A percentile compares a stretch with the other conserved stretches of the same genome.
Conservation (phyloP, 2,888 invertebrate genomes). For the Craniophora ligustri region DNA sequence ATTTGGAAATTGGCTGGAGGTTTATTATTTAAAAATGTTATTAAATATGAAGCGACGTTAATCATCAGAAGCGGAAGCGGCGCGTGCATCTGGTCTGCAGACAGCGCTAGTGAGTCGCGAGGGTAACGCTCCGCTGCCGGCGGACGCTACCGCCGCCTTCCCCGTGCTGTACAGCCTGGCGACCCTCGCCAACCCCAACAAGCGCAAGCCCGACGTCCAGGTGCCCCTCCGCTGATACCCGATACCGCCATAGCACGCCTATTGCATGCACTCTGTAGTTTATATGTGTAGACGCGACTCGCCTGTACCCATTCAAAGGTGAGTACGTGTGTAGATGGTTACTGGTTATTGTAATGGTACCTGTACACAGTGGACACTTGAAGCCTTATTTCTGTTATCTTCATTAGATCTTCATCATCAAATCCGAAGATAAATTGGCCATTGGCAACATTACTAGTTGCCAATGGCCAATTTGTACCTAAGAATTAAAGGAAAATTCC, state of each 20-base stretch:
- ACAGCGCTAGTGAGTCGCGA: conserved; percentile 92
- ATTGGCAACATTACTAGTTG: too few species aligned
- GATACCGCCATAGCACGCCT: conserved; percentile 56
- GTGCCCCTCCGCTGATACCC: conserved; percentile 67
- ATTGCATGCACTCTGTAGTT: conserved; percentile 69
- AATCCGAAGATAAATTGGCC: too few species aligned
- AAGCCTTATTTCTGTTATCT: too few species aligned
- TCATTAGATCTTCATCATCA: too few species aligned
- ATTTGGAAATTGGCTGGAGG: background rate
- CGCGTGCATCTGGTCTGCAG: conserved; percentile 91
- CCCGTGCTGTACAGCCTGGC: conserved; percentile 89
- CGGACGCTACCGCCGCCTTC: conserved; percentile 85
- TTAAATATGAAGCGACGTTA: conserved; percentile 17
- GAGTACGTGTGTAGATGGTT: conserved; percentile 37
- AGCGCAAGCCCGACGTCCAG: conserved; percentile 83
- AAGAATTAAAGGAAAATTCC: too few species aligned
- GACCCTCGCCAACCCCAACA: conserved; percentile 84
- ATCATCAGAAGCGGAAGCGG: conserved; percentile 94
- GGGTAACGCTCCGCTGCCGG: conserved; percentile 93
- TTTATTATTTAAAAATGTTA: background rate
- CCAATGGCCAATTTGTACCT: too few species aligned
- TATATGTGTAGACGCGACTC: conserved; percentile 47
- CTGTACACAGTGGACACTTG: conserved; percentile 9
- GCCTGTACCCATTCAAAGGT: conserved; percentile 22
- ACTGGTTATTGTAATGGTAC: conserved; percentile 27